phyloP scores from a whole-genome alignment of 2,113 vertebrate species.

The Hippocampus guttulatus region DNA sequence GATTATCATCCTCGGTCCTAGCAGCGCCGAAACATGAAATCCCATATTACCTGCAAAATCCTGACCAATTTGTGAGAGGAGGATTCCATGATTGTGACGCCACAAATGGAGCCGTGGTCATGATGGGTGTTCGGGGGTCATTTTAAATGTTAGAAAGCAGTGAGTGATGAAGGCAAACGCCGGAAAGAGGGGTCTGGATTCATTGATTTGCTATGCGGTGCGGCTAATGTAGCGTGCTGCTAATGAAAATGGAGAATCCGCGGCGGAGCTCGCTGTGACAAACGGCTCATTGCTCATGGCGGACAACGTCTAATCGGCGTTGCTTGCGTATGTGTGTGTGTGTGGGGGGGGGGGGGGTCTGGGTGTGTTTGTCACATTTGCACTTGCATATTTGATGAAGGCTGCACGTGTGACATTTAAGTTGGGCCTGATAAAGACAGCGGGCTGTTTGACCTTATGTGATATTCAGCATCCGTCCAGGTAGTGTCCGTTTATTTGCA shows the following conservation, averaged over 20 bases:
- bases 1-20: background rate
- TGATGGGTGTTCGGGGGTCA: background rate
- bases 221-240: slow-evolving; percentile 8
- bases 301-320: slow-evolving; percentile 39
- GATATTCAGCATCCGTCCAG: background rate
- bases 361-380: slow-evolving; percentile 1
- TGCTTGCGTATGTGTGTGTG: slow-evolving; percentile 13
- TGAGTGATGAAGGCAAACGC: slow-evolving; percentile 15
- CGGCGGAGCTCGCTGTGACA: slow-evolving; percentile 9
- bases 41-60: background rate
- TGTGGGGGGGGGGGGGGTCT: slow-evolving; percentile 7
- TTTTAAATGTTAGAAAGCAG: background rate
- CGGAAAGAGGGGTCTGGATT: slow-evolving; percentile 5
- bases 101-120: background rate
- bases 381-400: slow-evolving; percentile 7
- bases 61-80: background rate
- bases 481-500: slow-evolving; percentile 5
- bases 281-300: slow-evolving; percentile 24
- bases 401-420: background rate
- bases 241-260: slow-evolving; percentile 24
- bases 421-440: slow-evolving; percentile 4
- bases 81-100: slow-evolving; percentile 1
- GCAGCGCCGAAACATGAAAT: background rate
- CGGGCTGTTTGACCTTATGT: slow-evolving; percentile 4
- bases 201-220: slow-evolving; percentile 1